Conservation (phyloP, 2,113 vertebrate genomes). For the Lophochroa leadbeateri region DNA sequence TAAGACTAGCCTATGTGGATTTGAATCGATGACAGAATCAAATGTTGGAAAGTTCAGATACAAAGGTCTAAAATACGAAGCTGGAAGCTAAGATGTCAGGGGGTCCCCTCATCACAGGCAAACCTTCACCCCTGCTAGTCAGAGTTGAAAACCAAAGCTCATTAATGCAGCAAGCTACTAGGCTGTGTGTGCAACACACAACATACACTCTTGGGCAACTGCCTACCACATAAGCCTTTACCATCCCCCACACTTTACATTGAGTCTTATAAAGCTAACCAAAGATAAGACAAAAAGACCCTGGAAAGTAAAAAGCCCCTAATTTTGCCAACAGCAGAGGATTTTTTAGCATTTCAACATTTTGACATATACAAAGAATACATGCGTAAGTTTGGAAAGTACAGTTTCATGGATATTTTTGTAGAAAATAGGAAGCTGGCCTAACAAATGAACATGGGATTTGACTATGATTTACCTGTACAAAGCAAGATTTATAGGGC, state of each 20-base stretch:
- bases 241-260: background rate
- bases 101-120: background rate
- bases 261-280: background rate
- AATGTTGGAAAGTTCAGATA: background rate
- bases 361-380: background rate
- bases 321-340: background rate
- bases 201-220: background rate
- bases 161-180: background rate
- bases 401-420: background rate
- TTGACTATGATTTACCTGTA: background rate
- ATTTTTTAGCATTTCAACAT: background rate
- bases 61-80: background rate
- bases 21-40: background rate
- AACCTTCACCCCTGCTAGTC: background rate
- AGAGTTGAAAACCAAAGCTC: background rate
- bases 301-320: background rate
- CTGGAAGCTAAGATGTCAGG: background rate
- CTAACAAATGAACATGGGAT: background rate
- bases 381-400: background rate
- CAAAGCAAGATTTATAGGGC: background rate
- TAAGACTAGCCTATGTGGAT: background rate
- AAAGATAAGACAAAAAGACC: background rate
- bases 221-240: background rate
- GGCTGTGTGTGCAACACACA: background rate
- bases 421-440: background rate